Evolutionary conservation across 2,113 vertebrate species (phyloP).

Genomic region (Alligator mississippiensis): DNA sequence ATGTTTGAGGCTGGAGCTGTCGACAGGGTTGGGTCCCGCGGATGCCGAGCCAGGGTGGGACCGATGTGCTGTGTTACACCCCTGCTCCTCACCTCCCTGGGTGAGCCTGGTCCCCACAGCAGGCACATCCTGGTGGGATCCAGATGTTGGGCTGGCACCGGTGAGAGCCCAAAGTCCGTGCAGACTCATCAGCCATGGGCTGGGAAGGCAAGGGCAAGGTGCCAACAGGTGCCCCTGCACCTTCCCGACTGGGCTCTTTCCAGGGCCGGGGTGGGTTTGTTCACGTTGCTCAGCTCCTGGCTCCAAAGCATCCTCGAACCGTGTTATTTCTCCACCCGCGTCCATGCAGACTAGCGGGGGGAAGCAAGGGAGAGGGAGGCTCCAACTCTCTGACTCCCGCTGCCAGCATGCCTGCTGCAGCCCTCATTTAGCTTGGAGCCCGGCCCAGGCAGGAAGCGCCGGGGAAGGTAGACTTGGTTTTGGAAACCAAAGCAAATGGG

Average conservation of each 20-base stretch:
- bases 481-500: constrained; percentile 49
- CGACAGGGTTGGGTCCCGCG: neutral
- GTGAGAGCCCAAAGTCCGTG: too few species aligned
- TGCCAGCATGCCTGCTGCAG: neutral
- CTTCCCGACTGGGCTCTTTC: neutral
- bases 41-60: neutral
- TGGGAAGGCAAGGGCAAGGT: too few species aligned
- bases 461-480: constrained; percentile 54
- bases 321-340: neutral
- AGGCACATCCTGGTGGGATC: neutral
- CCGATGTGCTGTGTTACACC: neutral
- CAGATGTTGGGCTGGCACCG: too few species aligned
- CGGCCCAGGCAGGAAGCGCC: neutral
- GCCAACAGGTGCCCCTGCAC: neutral
- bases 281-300: neutral
- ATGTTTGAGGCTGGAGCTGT: neutral
- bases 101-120: too few species aligned
- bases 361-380: neutral
- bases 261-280: neutral
- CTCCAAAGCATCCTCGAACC: neutral
- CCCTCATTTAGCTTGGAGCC: neutral
- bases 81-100: neutral
- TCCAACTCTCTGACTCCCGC: neutral
- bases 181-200: too few species aligned
- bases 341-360: too few species aligned